phyloP scores from a whole-genome alignment of 2,113 vertebrate genomes.

The Plecturocebus donacophilus region DNA sequence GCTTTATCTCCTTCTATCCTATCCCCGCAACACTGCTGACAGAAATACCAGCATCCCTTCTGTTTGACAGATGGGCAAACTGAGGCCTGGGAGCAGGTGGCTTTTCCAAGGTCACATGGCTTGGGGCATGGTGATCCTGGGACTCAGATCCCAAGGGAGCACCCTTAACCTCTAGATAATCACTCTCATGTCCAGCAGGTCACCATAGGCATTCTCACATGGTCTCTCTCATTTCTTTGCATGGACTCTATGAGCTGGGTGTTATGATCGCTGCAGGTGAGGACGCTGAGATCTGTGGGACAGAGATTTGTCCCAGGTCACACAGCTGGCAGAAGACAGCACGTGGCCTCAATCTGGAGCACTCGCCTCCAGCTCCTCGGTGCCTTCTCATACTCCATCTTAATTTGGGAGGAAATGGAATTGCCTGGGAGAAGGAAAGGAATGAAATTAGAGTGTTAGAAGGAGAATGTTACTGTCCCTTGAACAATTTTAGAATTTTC shows the following conservation, averaged over 20 bases:
- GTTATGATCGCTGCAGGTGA: neutral
- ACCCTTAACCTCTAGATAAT: neutral
- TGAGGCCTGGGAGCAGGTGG: neutral
- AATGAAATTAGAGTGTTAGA: fast-evolving
- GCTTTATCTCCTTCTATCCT: neutral
- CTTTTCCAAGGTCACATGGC: neutral
- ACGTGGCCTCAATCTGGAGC: neutral
- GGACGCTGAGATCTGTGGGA: neutral
- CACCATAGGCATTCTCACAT: fast-evolving
- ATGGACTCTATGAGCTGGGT: neutral
- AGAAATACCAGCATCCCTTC: fast-evolving
- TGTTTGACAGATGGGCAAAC: neutral
- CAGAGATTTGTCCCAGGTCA: neutral
- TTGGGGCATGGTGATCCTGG: neutral
- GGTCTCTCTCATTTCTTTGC: neutral
- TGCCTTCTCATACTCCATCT: neutral
- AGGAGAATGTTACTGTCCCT: too few relatives aligned
- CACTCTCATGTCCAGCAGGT: neutral
- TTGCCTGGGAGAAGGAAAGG: fast-evolving
- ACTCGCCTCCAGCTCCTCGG: neutral
- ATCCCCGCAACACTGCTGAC: neutral
- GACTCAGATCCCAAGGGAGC: neutral
- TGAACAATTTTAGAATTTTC: neutral
- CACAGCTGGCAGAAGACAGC: neutral
- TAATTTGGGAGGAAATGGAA: neutral